phyloP scores from a whole-genome alignment of 2,113 vertebrate genomes.

The Phyllopteryx taeniolatus region DNA sequence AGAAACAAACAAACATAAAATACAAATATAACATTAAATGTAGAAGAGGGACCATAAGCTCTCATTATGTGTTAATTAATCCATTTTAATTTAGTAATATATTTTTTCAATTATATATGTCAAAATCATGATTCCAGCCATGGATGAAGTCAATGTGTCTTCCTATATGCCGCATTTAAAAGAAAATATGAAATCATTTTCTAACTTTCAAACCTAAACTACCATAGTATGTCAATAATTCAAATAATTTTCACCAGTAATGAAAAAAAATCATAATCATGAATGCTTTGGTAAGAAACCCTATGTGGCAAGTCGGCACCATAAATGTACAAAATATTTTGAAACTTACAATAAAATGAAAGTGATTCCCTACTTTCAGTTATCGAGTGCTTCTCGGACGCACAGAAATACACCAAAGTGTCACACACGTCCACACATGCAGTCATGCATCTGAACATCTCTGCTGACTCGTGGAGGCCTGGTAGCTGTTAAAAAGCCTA shows the following conservation, averaged over 20 bases:
- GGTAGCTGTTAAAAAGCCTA: conserved; percentile 67
- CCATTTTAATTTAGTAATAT: no score
- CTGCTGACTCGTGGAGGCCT: conserved; percentile 61
- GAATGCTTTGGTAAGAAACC: not conserved
- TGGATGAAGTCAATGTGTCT: no score
- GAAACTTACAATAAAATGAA: not conserved
- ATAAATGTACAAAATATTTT: not conserved
- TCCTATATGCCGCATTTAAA: not conserved
- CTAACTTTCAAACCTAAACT: no score
- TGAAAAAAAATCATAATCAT: not conserved
- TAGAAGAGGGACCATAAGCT: not conserved
- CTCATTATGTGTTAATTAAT: not conserved
- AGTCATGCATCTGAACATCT: not conserved
- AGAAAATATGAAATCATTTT: no score
- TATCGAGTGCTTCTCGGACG: conserved; percentile 49
- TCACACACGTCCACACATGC: conserved; percentile 22
- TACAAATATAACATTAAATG: not conserved
- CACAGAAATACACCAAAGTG: conserved; percentile 65
- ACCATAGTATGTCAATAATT: not conserved
- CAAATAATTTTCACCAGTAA: not conserved
- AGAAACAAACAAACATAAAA: not conserved
- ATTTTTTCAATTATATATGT: no score
- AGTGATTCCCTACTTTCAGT: conserved; percentile 16
- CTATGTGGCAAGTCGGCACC: not conserved
- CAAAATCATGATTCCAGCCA: no score